Conservation (phyloP, 2,797 vertebrate species). For the Adelosebastes latens region DNA sequence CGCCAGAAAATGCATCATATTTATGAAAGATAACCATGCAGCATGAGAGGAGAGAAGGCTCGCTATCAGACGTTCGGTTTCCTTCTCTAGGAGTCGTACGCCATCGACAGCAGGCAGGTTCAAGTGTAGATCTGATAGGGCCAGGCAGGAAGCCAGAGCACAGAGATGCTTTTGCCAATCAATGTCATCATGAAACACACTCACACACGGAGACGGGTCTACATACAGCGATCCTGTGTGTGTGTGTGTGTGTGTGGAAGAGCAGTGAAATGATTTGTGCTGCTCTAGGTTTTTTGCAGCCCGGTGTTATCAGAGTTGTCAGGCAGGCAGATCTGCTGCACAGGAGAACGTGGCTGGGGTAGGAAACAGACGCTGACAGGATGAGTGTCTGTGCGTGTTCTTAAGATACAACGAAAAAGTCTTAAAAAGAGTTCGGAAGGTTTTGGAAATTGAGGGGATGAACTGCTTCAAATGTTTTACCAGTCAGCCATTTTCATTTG, state of each 20-base stretch:
- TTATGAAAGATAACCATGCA: slow-evolving; percentile 56
- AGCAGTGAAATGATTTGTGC: slow-evolving; percentile 59
- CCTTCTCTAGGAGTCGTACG: slow-evolving; percentile 16
- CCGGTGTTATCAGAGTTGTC: slow-evolving; percentile 69
- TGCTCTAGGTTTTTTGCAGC: slow-evolving; percentile 64
- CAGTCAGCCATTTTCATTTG: background rate
- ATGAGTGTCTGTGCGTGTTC: slow-evolving; percentile 1
- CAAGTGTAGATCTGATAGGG: slow-evolving; percentile 71
- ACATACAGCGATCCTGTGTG: slow-evolving; percentile 38
- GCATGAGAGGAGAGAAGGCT: slow-evolving; percentile 21
- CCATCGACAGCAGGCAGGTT: slow-evolving; percentile 54
- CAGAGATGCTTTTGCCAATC: slow-evolving; percentile 63
- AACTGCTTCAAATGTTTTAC: background rate
- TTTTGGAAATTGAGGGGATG: background rate
- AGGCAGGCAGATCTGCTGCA: slow-evolving; percentile 69
- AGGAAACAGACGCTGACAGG: slow-evolving; percentile 57
- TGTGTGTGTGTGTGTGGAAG: slow-evolving; percentile 1
- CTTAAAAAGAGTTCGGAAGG: slow-evolving; percentile 18
- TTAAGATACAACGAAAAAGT: slow-evolving; percentile 14
- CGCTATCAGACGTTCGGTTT: slow-evolving; percentile 48
- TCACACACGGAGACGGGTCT: background rate
- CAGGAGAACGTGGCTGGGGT: slow-evolving; percentile 60
- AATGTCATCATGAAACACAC: slow-evolving; percentile 59
- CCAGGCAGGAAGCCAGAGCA: slow-evolving; percentile 55
- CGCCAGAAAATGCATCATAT: slow-evolving; percentile 43